Percentiles rank a stretch among this genome's conserved stretches.
These are phyloP conservation scores for Semnornis frantzii DNA, from an alignment of 2,113 vertebrate genomes.

Conservation along the genomic window DNA sequence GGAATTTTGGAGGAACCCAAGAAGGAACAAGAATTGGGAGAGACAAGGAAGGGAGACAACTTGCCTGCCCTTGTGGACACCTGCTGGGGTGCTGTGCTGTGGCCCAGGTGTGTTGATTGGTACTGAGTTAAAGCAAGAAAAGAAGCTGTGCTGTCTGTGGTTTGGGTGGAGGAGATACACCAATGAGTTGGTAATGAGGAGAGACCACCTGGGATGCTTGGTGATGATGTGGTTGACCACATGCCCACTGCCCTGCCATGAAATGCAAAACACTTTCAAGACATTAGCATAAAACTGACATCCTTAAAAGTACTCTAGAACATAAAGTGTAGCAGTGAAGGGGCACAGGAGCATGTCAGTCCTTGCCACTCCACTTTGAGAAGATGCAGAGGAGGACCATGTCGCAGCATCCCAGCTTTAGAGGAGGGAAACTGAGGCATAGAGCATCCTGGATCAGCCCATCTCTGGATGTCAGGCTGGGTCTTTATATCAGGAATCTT, in stretches of 20 bases:
- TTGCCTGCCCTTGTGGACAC: background rate
- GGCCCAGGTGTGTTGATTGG: background rate
- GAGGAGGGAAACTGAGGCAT: background rate
- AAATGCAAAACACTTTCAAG: background rate
- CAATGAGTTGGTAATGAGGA: background rate
- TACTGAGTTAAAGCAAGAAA: background rate
- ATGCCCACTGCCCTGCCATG: background rate
- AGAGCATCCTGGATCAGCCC: background rate
- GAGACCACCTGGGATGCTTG: background rate
- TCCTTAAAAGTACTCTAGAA: background rate
- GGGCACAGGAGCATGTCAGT: background rate
- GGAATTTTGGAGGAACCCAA: fast-evolving
- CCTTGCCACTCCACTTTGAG: background rate
- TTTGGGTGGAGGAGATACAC: background rate
- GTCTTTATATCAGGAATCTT: background rate
- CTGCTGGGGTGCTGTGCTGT: fast-evolving
- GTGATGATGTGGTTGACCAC: background rate
- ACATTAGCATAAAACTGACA: background rate
- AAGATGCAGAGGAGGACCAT: background rate
- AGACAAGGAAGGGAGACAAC: background rate
- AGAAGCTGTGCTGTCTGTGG: background rate
- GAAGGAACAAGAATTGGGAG: background rate
- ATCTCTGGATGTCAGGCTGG: background rate
- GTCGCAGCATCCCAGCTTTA: background rate
- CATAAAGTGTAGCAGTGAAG: background rate